A percentile compares a stretch with the other conserved stretches of the same genome.
phyloP scores from a whole-genome alignment of 2,113 vertebrate genomes.

The Dasyornis broadbenti region DNA sequence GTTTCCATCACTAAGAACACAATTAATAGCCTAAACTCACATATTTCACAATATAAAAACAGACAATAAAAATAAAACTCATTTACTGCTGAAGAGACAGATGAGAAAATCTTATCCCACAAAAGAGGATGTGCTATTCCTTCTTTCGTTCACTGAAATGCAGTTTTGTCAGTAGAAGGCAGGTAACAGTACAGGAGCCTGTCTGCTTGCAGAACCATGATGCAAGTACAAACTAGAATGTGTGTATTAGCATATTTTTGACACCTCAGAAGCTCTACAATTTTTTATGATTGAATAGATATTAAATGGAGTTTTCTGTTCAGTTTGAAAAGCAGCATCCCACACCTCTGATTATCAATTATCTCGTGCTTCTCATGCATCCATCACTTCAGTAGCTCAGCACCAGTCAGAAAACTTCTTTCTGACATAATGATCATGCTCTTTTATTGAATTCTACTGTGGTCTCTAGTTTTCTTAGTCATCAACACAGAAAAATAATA shows the following conservation, averaged over 20 bases:
- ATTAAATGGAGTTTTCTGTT: background rate
- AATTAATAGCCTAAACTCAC: background rate
- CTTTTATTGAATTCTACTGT: background rate
- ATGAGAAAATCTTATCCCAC: background rate
- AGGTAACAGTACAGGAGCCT: background rate
- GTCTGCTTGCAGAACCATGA: background rate
- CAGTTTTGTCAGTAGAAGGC: background rate
- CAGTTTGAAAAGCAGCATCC: background rate
- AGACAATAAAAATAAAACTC: background rate
- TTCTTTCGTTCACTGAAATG: background rate
- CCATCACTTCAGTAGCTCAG: background rate
- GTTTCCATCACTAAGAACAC: background rate
- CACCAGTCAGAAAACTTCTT: background rate
- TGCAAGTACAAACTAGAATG: background rate
- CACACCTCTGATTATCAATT: background rate
- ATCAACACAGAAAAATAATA: background rate
- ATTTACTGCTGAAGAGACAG: background rate
- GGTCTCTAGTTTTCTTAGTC: background rate
- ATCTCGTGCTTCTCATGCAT: background rate
- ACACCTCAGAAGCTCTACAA: background rate
- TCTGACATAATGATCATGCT: background rate
- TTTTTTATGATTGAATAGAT: background rate
- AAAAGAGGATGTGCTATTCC: background rate
- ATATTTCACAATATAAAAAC: background rate
- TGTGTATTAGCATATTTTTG: background rate